These are phyloP conservation scores for Scaptomyza polygonia DNA, from an alignment of 2,888 invertebrate genomes.

Conservation along the genomic window DNA sequence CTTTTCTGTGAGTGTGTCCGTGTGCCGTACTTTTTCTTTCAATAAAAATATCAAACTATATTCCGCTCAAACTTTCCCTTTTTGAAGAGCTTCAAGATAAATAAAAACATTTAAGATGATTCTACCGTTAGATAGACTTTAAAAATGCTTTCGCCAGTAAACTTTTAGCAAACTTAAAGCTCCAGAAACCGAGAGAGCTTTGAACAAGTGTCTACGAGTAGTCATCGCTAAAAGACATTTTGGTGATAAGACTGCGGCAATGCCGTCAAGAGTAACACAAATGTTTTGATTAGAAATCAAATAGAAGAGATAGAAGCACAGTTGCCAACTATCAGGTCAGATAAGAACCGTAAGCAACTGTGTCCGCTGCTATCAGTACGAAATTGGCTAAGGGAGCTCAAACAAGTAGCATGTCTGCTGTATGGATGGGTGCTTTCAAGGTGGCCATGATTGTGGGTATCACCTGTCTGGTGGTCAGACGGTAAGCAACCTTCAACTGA, in stretches of 20 bases:
- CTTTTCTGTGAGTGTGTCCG: too few relatives aligned
- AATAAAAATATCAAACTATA: neutral
- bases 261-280: slow-evolving; percentile 61
- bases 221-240: too few relatives aligned
- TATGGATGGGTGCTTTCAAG: slow-evolving; percentile 88
- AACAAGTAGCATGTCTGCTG: slow-evolving; percentile 84
- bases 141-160: neutral
- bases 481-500: slow-evolving; percentile 84
- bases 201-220: too few relatives aligned
- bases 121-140: neutral
- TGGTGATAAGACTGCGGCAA: slow-evolving; percentile 75
- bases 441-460: slow-evolving; percentile 87
- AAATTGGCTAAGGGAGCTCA: slow-evolving; percentile 9
- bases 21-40: slow-evolving; percentile 35
- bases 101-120: neutral
- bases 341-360: slow-evolving; percentile 22
- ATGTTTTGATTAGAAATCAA: slow-evolving; percentile 32
- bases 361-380: slow-evolving; percentile 29
- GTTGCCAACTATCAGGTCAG: slow-evolving; percentile 13
- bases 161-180: slow-evolving; percentile 1
- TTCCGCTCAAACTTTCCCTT: neutral
- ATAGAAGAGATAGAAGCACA: slow-evolving; percentile 1
- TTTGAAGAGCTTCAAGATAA: too few relatives aligned
- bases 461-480: slow-evolving; percentile 87
- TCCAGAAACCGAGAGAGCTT: neutral